A percentile compares a stretch with the other conserved stretches of the same genome.
These are phyloP conservation scores for Netelia fuscicornis DNA, from an alignment of 2,888 invertebrate genomes.

Conservation along the genomic window DNA sequence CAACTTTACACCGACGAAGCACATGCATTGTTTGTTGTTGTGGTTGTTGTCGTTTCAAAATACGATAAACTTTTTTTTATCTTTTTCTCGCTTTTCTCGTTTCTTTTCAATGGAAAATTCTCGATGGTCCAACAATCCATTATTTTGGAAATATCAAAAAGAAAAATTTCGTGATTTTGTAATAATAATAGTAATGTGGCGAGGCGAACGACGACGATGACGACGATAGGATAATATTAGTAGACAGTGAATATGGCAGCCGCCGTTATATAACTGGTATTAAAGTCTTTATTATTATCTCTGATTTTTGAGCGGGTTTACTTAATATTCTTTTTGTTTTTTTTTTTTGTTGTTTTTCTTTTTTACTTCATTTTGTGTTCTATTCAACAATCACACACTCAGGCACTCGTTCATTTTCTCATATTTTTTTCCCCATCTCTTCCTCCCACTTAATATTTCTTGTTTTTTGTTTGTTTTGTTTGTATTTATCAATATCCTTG, in stretches of 20 bases:
- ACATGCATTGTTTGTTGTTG: constrained; percentile 52
- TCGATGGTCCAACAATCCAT: constrained; percentile 43
- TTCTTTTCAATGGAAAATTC: constrained; percentile 33
- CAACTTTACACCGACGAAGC: constrained; percentile 67
- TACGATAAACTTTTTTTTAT: constrained; percentile 17
- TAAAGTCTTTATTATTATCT: constrained; percentile 84
- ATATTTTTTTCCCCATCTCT: constrained; percentile 62
- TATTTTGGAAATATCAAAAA: constrained; percentile 47
- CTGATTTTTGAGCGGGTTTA: constrained; percentile 81
- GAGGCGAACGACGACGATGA: constrained; percentile 47
- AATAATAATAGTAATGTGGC: not conserved
- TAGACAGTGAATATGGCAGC: constrained; percentile 67
- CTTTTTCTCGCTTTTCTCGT: not conserved
- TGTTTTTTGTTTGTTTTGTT: constrained; percentile 27
- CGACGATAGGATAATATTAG: constrained; percentile 60
- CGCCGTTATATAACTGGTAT: constrained; percentile 80
- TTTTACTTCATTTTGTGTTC: constrained; percentile 33
- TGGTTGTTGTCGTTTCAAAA: constrained; percentile 41
- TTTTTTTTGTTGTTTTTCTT: constrained; percentile 48
- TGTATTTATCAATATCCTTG: constrained; percentile 58
- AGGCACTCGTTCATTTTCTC: constrained; percentile 56
- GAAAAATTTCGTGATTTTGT: constrained; percentile 37
- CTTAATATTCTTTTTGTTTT: constrained; percentile 73
- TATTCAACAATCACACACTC: constrained; percentile 64
- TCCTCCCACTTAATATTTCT: constrained; percentile 21